phyloP scores from a whole-genome alignment of 2,797 vertebrate genomes.

The Siniperca obscura region DNA sequence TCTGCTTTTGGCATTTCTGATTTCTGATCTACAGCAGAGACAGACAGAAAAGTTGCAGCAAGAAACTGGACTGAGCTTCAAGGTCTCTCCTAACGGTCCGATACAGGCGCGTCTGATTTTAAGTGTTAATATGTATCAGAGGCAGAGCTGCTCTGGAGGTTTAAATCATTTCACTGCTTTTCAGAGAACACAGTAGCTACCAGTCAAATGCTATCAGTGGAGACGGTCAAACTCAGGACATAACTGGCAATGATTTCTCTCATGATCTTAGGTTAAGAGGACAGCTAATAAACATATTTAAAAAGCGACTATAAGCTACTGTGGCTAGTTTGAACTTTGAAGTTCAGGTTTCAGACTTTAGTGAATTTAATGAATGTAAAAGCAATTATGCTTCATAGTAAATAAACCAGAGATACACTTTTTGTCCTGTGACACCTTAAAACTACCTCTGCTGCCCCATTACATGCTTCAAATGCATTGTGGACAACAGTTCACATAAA shows the following conservation, averaged over 20 bases:
- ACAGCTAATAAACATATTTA: no score
- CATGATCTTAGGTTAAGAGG: neutral
- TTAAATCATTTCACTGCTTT: neutral
- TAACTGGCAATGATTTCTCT: neutral
- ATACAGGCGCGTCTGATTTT: no score
- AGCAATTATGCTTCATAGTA: no score
- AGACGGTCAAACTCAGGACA: neutral
- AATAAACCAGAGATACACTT: no score
- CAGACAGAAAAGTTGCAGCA: neutral
- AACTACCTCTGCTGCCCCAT: neutral
- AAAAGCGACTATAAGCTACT: no score
- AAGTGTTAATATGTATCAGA: neutral
- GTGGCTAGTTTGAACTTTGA: no score
- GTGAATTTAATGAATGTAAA: no score
- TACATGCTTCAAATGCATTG: no score
- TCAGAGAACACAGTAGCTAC: neutral
- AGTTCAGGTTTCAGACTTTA: no score
- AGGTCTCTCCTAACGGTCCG: no score
- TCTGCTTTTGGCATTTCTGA: no score
- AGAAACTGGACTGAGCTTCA: neutral
- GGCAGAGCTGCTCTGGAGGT: neutral
- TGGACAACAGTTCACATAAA: no score
- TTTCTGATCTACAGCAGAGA: neutral
- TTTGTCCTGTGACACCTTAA: neutral
- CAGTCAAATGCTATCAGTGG: neutral